Evolutionary conservation across 1,140 invertebrate genomes (phyloP).

Genomic region (Dreissena rostriformis): DNA sequence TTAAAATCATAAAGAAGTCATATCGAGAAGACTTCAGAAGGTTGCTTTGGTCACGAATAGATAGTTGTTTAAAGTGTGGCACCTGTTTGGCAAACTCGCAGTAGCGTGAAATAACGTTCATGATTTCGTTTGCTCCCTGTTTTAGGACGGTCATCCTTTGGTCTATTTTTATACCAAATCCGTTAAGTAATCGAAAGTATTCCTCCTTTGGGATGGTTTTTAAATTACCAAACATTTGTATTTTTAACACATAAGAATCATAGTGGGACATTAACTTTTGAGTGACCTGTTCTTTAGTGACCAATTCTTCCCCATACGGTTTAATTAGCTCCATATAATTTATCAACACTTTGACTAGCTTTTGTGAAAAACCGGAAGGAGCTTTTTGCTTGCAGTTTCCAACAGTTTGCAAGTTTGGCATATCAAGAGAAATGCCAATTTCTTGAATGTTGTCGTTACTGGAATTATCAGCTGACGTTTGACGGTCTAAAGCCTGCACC

Average conservation of each 20-base stretch:
- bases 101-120: conserved; percentile 30
- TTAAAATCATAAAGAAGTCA: conserved; percentile 48
- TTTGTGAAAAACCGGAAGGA: conserved; percentile 16
- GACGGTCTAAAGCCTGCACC: too few relatives aligned
- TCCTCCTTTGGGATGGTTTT: conserved; percentile 40
- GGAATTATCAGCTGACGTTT: not conserved
- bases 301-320: conserved; percentile 32
- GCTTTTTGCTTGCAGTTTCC: conserved; percentile 10
- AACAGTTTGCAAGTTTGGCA: not conserved
- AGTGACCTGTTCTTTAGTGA: conserved; percentile 12
- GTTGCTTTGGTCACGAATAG: conserved; percentile 25
- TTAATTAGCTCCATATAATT: conserved; percentile 38
- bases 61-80: conserved; percentile 30
- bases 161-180: conserved; percentile 37
- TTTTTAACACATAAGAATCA: conserved; percentile 34
- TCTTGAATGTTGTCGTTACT: not conserved
- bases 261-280: conserved; percentile 24
- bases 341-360: conserved; percentile 28
- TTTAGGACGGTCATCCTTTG: conserved; percentile 40
- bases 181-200: conserved; percentile 29
- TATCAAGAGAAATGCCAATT: not conserved
- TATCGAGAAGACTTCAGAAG: conserved; percentile 30
- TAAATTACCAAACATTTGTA: conserved; percentile 28
- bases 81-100: conserved; percentile 43
- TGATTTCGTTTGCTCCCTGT: conserved; percentile 29